Percentiles rank a stretch among this genome's conserved stretches.
phyloP scores from a whole-genome alignment of 1,140 invertebrate genomes.

The Aphaenogaster floridana region DNA sequence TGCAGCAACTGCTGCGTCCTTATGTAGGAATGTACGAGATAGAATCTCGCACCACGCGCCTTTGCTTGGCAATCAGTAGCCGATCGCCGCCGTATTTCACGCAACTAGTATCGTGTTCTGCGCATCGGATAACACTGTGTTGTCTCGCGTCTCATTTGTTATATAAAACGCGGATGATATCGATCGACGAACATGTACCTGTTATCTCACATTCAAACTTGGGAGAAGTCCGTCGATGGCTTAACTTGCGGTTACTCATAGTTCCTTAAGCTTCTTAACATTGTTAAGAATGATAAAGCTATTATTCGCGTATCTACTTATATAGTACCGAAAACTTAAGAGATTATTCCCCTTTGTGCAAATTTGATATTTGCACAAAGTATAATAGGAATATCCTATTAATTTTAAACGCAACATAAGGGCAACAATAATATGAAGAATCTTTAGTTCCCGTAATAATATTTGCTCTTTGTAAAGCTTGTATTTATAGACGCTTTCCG shows the following conservation, averaged over 20 bases:
- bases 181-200: constrained; percentile 7
- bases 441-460: not conserved
- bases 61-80: constrained; percentile 4
- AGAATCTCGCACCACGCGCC: constrained; percentile 41
- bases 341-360: not conserved
- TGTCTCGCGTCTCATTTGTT: constrained; percentile 28
- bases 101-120: not conserved
- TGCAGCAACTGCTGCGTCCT: constrained; percentile 21
- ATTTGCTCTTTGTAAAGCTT: not conserved
- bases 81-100: not conserved
- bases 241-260: constrained; percentile 19
- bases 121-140: not conserved
- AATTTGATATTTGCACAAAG: constrained; percentile 15
- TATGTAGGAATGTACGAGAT: constrained; percentile 14
- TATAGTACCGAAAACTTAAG: not conserved
- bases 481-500: not conserved
- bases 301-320: constrained; percentile 41
- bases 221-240: constrained; percentile 30
- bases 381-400: not conserved
- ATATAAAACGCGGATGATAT: constrained; percentile 18
- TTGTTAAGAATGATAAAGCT: constrained; percentile 39
- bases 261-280: constrained; percentile 39
- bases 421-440: not conserved
- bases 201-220: constrained; percentile 13
- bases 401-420: not conserved